These are phyloP conservation scores for Arenaria interpres DNA, from an alignment of 2,113 vertebrate genomes.

Conservation along the genomic window DNA sequence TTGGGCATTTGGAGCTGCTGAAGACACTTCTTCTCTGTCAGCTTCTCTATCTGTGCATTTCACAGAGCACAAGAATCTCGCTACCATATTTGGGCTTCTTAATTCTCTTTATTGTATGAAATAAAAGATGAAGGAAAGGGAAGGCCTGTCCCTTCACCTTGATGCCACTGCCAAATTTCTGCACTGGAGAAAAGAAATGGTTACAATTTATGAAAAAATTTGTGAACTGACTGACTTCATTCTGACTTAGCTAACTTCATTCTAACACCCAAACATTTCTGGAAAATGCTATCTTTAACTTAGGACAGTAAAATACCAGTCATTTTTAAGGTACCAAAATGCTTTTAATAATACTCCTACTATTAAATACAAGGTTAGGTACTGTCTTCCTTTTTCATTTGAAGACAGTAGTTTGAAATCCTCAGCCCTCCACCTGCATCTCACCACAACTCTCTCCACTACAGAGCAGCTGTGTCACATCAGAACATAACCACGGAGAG, in stretches of 20 bases:
- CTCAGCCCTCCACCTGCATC: background rate
- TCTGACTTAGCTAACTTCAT: background rate
- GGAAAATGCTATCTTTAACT: background rate
- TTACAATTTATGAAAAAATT: background rate
- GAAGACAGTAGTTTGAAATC: background rate
- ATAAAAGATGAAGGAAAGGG: background rate
- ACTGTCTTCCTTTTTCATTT: background rate
- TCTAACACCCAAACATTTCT: background rate
- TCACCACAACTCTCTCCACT: background rate
- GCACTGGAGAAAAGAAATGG: background rate
- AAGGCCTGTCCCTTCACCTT: background rate
- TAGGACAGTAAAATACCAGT: background rate
- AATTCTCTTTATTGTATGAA: background rate
- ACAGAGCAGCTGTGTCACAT: background rate
- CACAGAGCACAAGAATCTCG: background rate
- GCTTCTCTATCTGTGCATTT: background rate
- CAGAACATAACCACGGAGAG: rapidly evolving
- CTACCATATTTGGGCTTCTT: background rate
- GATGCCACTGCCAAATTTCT: background rate
- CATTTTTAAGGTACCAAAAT: background rate
- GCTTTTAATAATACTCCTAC: background rate
- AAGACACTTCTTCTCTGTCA: background rate
- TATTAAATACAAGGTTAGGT: background rate
- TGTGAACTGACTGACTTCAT: background rate
- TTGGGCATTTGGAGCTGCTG: background rate